A percentile compares a stretch with the other conserved stretches of the same genome.
Evolutionary conservation across 2,797 vertebrate species (phyloP).

Genomic region (Kryptolebias ocellatus): DNA sequence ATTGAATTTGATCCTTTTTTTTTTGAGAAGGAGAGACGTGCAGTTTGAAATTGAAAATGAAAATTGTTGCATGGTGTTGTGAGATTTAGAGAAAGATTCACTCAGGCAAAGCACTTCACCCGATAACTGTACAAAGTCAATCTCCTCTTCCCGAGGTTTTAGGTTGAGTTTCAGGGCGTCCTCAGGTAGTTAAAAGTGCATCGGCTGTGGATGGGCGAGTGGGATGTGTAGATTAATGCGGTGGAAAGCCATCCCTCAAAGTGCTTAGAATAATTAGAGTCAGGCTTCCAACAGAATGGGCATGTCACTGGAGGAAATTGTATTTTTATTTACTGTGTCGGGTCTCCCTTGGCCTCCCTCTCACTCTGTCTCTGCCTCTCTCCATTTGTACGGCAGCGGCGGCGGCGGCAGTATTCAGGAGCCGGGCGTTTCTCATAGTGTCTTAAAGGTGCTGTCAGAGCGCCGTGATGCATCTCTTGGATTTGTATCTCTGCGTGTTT

Average conservation of each 20-base stretch:
- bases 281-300: constrained; percentile 79
- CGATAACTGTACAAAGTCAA: constrained; percentile 61
- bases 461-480: constrained; percentile 68
- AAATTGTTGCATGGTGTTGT: constrained; percentile 59
- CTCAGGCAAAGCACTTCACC: constrained; percentile 51
- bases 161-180: constrained; percentile 61
- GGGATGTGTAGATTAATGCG: constrained; percentile 76
- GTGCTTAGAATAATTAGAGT: constrained; percentile 82
- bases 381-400: constrained; percentile 59
- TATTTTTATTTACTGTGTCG: constrained; percentile 82
- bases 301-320: constrained; percentile 81
- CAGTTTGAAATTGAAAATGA: constrained; percentile 64
- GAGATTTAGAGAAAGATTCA: constrained; percentile 61
- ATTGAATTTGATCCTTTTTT: constrained; percentile 17
- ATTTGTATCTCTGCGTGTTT: constrained; percentile 61
- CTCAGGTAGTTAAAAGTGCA: constrained; percentile 75
- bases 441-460: constrained; percentile 73
- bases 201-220: constrained; percentile 62
- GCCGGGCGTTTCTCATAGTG: constrained; percentile 64
- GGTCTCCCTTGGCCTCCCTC: constrained; percentile 69
- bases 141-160: constrained; percentile 55
- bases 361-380: constrained; percentile 70
- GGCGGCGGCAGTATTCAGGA: constrained; percentile 41
- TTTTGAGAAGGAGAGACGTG: constrained; percentile 4
- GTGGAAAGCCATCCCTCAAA: constrained; percentile 80